Evolutionary conservation across 2,797 vertebrate species (phyloP).

Genomic region (Alcedo atthis): DNA sequence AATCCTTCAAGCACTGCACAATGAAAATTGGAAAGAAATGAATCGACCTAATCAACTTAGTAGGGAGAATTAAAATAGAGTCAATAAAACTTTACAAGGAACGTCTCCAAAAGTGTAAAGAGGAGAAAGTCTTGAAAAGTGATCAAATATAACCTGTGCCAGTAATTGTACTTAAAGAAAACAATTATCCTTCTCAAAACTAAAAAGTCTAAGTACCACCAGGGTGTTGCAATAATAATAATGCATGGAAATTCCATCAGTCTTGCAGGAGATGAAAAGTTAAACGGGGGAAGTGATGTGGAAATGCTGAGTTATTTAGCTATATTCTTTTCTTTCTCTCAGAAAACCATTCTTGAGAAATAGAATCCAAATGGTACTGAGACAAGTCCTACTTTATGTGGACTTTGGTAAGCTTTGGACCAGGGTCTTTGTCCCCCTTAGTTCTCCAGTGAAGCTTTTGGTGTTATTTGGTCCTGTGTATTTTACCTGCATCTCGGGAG

Average conservation of each 20-base stretch:
- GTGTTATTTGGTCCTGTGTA: neutral
- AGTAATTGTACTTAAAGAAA: conserved; percentile 6
- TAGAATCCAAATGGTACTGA: neutral
- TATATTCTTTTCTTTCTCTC: neutral
- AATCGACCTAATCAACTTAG: neutral
- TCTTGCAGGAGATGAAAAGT: neutral
- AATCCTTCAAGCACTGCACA: neutral
- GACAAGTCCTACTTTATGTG: neutral
- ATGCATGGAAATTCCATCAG: neutral
- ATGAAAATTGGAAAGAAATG: neutral
- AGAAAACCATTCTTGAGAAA: neutral
- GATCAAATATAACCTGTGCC: conserved; percentile 1
- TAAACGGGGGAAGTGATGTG: neutral
- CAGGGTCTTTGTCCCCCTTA: neutral
- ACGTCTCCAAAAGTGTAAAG: conserved; percentile 8
- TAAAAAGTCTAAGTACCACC: neutral
- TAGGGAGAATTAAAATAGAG: conserved; percentile 1
- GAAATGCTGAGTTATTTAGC: conserved; percentile 31
- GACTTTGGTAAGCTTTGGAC: neutral
- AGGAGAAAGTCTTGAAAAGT: conserved; percentile 37
- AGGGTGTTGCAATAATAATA: conserved; percentile 28
- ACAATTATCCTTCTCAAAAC: neutral
- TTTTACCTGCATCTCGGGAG: neutral
- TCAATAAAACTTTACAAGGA: conserved; percentile 19
- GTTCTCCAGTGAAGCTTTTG: neutral